Base-by-base conservation (phyloP, 2,797 vertebrate species). In the Chrysocyon brachyurus region DNA sequence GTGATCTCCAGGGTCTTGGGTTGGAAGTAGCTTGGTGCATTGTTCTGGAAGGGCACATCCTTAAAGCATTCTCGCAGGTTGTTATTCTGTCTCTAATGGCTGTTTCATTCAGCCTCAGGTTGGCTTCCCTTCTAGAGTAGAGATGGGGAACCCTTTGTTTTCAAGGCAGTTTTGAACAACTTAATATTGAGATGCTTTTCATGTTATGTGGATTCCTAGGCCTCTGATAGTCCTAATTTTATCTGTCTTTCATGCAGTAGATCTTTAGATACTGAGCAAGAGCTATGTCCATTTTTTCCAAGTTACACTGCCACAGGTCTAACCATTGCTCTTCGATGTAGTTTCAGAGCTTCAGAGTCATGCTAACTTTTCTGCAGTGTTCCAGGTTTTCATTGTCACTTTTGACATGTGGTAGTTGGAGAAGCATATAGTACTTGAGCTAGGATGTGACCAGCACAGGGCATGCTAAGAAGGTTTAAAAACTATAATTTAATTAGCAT, bases 101-200 rank as follows among this genome's bases (percentile, higher is more conserved):
- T 85, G 0, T 84, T 73, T 85, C 36, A 11, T 63, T 93, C 28
- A 61, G 10, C 26, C 36, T 81, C 83, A 49, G 33, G 57, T 92
- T 97, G 70, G 22, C 17, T 82, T 91, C 40, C 49, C 54, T 75
- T 70, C 21, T 90, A 66, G 61, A 96, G 14, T 90, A 66, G 61
- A 96, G 14, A 75, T 70, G 61, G 46, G 12, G 16, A 73, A 40
- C 19, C 3, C 56, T 78, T 92, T 56, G 52, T 72, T 94, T 96
- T 83, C 52, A 77, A 31, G 26, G 16, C 63, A 89, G 15, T 72
- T 90, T 77, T 88, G 77, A 96, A 54, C 28, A 72, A 54, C 14
- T 91, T 91, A 91, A n/a, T 49, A 63, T 87, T 92, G 54, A 87
- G 63, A 79, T 79, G 66, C 28, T 90, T 88, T 91, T 92, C 28